Evolutionary conservation across 1,140 invertebrate genomes (phyloP).

Genomic region (Eupristina koningsbergeri): DNA sequence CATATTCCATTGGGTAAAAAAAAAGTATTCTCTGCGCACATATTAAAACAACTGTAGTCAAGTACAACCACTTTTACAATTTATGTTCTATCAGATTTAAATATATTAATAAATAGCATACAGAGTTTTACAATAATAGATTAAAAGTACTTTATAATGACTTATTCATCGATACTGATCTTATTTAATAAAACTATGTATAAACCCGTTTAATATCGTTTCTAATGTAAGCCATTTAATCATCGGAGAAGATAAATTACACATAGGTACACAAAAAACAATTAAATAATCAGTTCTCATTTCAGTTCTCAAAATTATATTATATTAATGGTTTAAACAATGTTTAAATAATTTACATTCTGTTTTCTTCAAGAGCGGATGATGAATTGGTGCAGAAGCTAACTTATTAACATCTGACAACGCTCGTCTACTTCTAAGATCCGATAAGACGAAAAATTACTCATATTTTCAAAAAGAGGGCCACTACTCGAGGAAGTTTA

Average conservation of each 20-base stretch:
- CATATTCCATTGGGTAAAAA: not conserved
- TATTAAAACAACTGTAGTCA: not conserved
- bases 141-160: not conserved
- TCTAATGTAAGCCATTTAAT: not conserved
- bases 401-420: not conserved
- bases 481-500: not conserved
- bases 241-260: not conserved
- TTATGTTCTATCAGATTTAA: not conserved
- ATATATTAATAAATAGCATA: not conserved
- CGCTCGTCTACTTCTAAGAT: not conserved
- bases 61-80: not conserved
- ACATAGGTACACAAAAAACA: not conserved
- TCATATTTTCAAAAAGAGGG: not conserved
- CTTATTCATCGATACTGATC: not conserved
- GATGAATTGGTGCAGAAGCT: not conserved
- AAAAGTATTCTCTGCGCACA: not conserved
- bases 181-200: conserved; percentile 1
- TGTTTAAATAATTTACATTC: not conserved
- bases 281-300: not conserved
- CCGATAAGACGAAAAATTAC: not conserved
- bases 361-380: not conserved
- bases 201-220: not conserved
- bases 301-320: not conserved
- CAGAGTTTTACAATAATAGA: not conserved
- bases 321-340: not conserved